Evolutionary conservation across 2,888 invertebrate genomes (phyloP), one percentile per base, ranked within the genome.

Genomic region (Galerucella pusilla): DNA sequence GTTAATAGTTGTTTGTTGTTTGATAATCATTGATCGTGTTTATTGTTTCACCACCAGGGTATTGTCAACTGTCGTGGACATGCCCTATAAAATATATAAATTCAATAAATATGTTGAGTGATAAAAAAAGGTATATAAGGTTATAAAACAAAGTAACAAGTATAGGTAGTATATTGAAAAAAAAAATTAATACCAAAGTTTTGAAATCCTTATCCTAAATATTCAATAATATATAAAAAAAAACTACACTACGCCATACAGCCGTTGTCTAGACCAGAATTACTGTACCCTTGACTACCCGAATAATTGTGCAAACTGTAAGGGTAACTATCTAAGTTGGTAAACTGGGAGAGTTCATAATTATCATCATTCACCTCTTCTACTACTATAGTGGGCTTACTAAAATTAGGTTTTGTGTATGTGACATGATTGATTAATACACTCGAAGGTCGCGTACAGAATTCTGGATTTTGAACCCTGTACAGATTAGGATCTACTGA

Each of bases 251-350:
- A 92, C 83, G 91, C 91, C 87, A 92, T 90, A 85, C 92, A 92
- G 77, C 91, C 91, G 83, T 91, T 91, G 84, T 91, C 91, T 80
- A 91, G 88, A 82, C 90, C 90, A 59, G 85, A 82, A 85, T 88
- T 90, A 82, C 88, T 89, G 84, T 90, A 89, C 87, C 90, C 90
- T 83, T 90, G 90, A 74, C 89, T 90, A 69, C 88, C 86, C 57
- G 88, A 89, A 82, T 91, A 91, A 68, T 89, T 90, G 83, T 91
- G 90, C 77, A 83, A 84, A 75, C 86, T 85, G 75, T 86, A 85
- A 74, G 83, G 79, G 70, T 79, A 82, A 52, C 83, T 82, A 79
- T 89, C 90, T 83, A 91, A 89, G 81, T 88, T 89, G 20, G 89
- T 88, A 71, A 91, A 90, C 60, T 89, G 88, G 75, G 90, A 89